Evolutionary conservation across 2,113 vertebrate species (phyloP), one percentile per base, ranked within the genome.

Genomic region (Glareola pratincola): DNA sequence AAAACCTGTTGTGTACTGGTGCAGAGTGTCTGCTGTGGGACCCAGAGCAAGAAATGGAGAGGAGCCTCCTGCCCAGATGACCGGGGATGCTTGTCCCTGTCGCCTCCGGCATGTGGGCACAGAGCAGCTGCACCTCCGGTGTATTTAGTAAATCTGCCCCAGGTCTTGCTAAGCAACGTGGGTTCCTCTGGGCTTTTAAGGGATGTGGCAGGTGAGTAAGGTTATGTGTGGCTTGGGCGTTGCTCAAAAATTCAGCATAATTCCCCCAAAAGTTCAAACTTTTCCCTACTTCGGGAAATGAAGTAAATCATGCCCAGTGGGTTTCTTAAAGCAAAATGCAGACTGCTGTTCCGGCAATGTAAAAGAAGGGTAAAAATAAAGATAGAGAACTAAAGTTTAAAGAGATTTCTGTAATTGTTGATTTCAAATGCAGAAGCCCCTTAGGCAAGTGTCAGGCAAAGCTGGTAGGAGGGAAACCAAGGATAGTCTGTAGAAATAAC

Each of bases 401-500:
- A 89, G 80, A 60, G 30, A 48, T 95, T 94, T 95, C 91, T 69
- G 37, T 89, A 94, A 82, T 57, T 94, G 91, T 76, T 1, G 2
- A 85, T 94, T 95, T 92, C 71, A 85, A 94, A 87, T 94, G 91
- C 73, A 79, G 80, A 92, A 96, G 14, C n/a, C 86, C 92, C 93
- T 95, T 66, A 87, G 94, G 94, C 92, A 85, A 97, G 89, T 85
- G 92, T 94, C 94, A 91, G 64, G 77, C 1, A 0, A 88, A 94
- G 91, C 60, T 91, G 80, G 77, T 75, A 88, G 92, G 73, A 89
- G 89, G 69, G 69, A 94, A 95, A 81, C 80, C 59, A 69, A 88
- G 78, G 87, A 62, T 37, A 87, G 76, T 91, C 66, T 95, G 77
- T 36, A 87, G 91, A 96, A 97, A 92, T 95, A 76, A 91, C 73